These are phyloP conservation scores for Stichodactyla helianthus DNA, from an alignment of 64 coral and sea anemone species.

Conservation along the genomic window DNA sequence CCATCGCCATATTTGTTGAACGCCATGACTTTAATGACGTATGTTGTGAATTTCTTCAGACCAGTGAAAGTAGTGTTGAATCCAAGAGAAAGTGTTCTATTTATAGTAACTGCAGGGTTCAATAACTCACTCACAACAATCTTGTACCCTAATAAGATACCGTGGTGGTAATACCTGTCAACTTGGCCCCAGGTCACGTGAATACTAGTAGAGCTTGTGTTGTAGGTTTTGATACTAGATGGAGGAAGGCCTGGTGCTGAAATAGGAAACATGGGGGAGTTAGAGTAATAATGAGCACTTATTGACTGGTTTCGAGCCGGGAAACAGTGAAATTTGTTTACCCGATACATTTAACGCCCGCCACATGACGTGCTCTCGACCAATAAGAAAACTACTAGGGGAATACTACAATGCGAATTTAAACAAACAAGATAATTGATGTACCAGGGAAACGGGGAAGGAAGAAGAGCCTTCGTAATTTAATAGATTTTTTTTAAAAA, in stretches of 20 bases:
- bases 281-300: not conserved
- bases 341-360: too few relatives aligned
- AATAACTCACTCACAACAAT: not conserved
- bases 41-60: slow-evolving; percentile 16
- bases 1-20: slow-evolving; percentile 42
- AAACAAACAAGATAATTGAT: not conserved
- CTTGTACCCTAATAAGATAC: slow-evolving; percentile 41
- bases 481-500: too few relatives aligned
- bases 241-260: slow-evolving; percentile 30
- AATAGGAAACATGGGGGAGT: not conserved
- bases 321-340: too few relatives aligned
- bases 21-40: slow-evolving; percentile 24
- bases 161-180: not conserved
- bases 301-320: too few relatives aligned
- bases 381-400: too few relatives aligned
- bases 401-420: too few relatives aligned
- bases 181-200: slow-evolving; percentile 25
- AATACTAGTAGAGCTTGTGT: slow-evolving; percentile 5
- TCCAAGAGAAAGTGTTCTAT: not conserved
- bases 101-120: not conserved
- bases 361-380: too few relatives aligned
- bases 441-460: too few relatives aligned
- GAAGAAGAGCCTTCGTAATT: too few relatives aligned
- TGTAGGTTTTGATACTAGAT: slow-evolving; percentile 17
- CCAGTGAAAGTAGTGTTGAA: slow-evolving; percentile 1